Evolutionary conservation across 2,888 invertebrate genomes (phyloP), one percentile per base, ranked within the genome.

Genomic region (Koerneria pararmatus): DNA sequence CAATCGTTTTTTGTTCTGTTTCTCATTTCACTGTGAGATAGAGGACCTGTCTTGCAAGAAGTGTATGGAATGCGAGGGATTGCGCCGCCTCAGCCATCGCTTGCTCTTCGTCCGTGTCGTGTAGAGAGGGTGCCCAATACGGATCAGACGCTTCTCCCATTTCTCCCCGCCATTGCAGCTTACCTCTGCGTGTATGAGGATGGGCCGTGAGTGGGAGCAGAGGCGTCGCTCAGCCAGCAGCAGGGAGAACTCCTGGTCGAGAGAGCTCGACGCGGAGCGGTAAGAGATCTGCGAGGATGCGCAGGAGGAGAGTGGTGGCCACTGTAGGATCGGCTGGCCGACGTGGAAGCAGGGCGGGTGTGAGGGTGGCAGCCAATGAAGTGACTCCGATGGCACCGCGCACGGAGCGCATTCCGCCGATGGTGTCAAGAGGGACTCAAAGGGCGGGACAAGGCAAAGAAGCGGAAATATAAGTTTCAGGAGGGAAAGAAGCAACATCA

Each of bases 1-100:
- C n/a, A n/a, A n/a, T n/a, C n/a, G n/a, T n/a, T n/a, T n/a, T n/a
- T n/a, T n/a, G n/a, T n/a, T n/a, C n/a, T n/a, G n/a, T n/a, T n/a
- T n/a, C n/a, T n/a, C n/a, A n/a, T n/a, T n/a, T n/a, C n/a, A n/a
- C n/a, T n/a, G n/a, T n/a, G n/a, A n/a, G n/a, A n/a, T n/a, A 41
- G 46, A 15, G 56, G 53, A 76, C 76, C 72, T 71, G 54, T 81
- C 78, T 59, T 81, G 78, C 67, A 77, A 74, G 68, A 81, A 81
- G 66, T 79, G 80, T 63, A 81, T 80, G 24, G 74, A 71, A 29
- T 70, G 74, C 22, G 75, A 63, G 48, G 80, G 79, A 71, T 80
- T 79, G 34, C 81, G 70, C 6, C 81, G 58, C 51, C 77, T 68
- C 24, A 77, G 69, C 80, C 79, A 81, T 63, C 81, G 67, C 66